Evolutionary conservation across 1,140 invertebrate genomes (phyloP), one percentile per base, ranked within the genome.

Genomic region (Polypedilum pembai): DNA sequence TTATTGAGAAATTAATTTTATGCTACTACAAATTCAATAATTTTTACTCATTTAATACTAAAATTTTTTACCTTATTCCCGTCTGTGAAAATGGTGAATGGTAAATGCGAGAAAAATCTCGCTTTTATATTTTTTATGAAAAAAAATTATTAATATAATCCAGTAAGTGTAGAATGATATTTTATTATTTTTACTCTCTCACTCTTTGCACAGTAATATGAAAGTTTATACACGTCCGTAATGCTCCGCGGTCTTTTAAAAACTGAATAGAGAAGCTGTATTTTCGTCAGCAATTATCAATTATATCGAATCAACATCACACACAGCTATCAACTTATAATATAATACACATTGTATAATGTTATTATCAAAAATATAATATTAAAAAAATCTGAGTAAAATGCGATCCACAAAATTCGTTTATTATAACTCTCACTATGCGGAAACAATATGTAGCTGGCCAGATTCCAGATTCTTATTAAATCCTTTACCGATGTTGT

Each of bases 381-480:
- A 21, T 69, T 69, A 69, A 69, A 69, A 69, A 69, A 69, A 69
- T 69, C 65, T 69, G 65, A 69, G 65, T 69, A 20, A 69, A 69
- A 69, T 20, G 65, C 65, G 65, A 69, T 69, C 65, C 20, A 69
- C 65, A 69, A 69, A 69, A 69, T 69, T 69, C 65, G 20, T 69
- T 69, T 69, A 69, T 10, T 20, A 69, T 69, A 20, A 69, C 65
- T 69, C 65, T 69, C 17, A 21, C 20, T 8, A 10, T 21, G n/a
- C 45, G 41, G 18, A 69, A 69, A 69, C 8, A 18, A 69, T 21
- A 69, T 20, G 17, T 69, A 69, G 65, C 45, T 56, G 45, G 45
- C 45, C 45, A 56, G 45, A 56, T 56, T 56, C 45, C 45, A 56
- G 45, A 56, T 56, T 56, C 45, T 56, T n/a, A 56, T 56, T 56